Evolutionary conservation across 2,113 vertebrate genomes (phyloP).

Genomic region (Ceyx cyanopectus): DNA sequence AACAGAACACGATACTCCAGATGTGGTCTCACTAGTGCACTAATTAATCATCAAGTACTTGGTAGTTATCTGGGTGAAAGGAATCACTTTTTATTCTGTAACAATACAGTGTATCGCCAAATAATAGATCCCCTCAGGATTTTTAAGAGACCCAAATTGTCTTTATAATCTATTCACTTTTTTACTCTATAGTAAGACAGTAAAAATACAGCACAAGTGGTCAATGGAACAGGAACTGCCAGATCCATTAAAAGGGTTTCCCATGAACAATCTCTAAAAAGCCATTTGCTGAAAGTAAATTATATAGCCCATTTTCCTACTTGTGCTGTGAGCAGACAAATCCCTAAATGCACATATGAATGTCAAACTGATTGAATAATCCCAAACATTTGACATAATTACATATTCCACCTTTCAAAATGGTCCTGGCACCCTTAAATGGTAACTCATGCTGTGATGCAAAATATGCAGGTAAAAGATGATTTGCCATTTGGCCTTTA

Average conservation of each 20-base stretch:
- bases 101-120: not conserved
- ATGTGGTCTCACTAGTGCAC: too few species aligned
- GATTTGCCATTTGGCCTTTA: slow-evolving; percentile 41
- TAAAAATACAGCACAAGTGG: slow-evolving; percentile 4
- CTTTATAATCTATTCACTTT: not conserved
- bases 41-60: not conserved
- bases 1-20: too few species aligned
- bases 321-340: not conserved
- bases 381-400: slow-evolving; percentile 29
- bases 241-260: slow-evolving; percentile 12
- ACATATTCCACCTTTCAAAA: slow-evolving; percentile 25
- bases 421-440: not conserved
- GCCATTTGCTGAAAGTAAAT: slow-evolving; percentile 28
- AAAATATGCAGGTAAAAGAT: slow-evolving; percentile 13
- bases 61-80: not conserved
- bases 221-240: not conserved
- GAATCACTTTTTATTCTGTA: not conserved
- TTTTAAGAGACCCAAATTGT: not conserved
- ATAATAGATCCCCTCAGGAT: slow-evolving; percentile 10
- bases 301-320: slow-evolving; percentile 15
- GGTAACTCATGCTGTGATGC: not conserved
- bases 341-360: slow-evolving; percentile 10
- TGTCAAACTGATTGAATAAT: slow-evolving; percentile 11
- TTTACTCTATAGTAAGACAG: not conserved
- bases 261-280: slow-evolving; percentile 6